A percentile compares a stretch with the other conserved stretches of the same genome.
Evolutionary conservation across 2,888 invertebrate genomes (phyloP).

Genomic region (Drosophila longiperda): DNA sequence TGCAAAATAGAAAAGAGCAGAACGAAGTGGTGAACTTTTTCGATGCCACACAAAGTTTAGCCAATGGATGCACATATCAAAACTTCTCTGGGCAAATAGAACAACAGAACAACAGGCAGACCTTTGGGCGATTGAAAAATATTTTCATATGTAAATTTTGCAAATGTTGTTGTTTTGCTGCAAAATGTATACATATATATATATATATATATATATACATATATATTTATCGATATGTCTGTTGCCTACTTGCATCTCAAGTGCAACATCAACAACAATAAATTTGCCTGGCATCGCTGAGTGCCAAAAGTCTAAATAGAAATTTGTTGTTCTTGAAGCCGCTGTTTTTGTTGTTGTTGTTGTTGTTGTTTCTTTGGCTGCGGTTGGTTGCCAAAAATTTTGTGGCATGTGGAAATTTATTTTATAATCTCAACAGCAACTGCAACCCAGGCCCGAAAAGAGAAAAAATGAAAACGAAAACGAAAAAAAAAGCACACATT

Average conservation of each 20-base stretch:
- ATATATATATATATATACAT: background rate
- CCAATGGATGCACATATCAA: constrained; percentile 44
- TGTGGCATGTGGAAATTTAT: constrained; percentile 79
- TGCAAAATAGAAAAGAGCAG: constrained; percentile 5
- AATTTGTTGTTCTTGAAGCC: constrained; percentile 9
- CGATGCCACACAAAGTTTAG: constrained; percentile 39
- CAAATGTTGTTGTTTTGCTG: constrained; percentile 17
- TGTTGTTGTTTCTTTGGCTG: constrained; percentile 46
- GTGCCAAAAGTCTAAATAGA: constrained; percentile 49
- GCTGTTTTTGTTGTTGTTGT: constrained; percentile 2
- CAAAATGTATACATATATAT: background rate
- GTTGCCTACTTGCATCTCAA: constrained; percentile 69
- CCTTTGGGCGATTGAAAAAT: constrained; percentile 75
- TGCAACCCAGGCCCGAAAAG: constrained; percentile 18
- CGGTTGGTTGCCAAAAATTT: constrained; percentile 69
- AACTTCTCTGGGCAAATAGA: constrained; percentile 50
- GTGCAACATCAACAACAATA: constrained; percentile 57
- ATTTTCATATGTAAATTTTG: constrained; percentile 72
- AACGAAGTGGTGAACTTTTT: constrained; percentile 38
- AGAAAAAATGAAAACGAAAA: background rate
- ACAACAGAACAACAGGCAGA: constrained; percentile 37
- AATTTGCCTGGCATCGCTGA: constrained; percentile 42
- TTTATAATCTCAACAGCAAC: constrained; percentile 73
- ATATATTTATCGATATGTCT: constrained; percentile 36
- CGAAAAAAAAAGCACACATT: constrained; percentile 29